Conservation (phyloP, 2,888 invertebrate genomes). For the Apotomis turbidana region DNA sequence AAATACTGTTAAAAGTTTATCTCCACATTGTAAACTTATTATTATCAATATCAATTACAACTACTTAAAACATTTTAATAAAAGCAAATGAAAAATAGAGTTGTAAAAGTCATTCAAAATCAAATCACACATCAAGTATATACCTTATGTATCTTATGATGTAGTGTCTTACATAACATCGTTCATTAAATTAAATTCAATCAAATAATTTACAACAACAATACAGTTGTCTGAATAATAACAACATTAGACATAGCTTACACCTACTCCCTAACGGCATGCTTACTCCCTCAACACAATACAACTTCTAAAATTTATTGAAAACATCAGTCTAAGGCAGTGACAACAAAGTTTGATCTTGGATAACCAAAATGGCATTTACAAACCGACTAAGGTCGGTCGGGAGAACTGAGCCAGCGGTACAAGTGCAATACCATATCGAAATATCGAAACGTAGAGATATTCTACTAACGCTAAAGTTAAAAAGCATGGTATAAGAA, state of each 20-base stretch:
- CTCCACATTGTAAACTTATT: constrained; percentile 62
- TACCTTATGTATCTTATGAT: constrained; percentile 56
- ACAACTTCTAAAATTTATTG: constrained; percentile 65
- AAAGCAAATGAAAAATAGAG: constrained; percentile 61
- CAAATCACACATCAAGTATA: constrained; percentile 69
- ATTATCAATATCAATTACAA: constrained; percentile 50
- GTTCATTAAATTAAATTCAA: constrained; percentile 75
- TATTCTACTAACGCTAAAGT: too few relatives aligned
- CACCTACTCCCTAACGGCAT: constrained; percentile 67
- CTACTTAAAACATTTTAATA: constrained; percentile 55
- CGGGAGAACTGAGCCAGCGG: too few relatives aligned
- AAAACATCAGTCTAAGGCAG: constrained; percentile 82
- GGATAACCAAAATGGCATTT: constrained; percentile 43
- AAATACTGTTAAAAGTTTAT: constrained; percentile 67
- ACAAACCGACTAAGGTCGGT: constrained; percentile 19
- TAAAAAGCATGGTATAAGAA: too few relatives aligned
- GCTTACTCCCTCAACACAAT: constrained; percentile 71
- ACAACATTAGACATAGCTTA: constrained; percentile 72
- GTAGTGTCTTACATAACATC: constrained; percentile 65
- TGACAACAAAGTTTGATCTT: constrained; percentile 73
- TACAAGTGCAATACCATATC: too few relatives aligned
- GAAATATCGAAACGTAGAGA: too few relatives aligned
- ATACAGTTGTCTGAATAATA: constrained; percentile 72
- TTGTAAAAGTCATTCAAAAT: constrained; percentile 67
- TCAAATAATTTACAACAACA: constrained; percentile 80